phyloP scores from a whole-genome alignment of 2,888 invertebrate species.

The Cerastis rubricosa region DNA sequence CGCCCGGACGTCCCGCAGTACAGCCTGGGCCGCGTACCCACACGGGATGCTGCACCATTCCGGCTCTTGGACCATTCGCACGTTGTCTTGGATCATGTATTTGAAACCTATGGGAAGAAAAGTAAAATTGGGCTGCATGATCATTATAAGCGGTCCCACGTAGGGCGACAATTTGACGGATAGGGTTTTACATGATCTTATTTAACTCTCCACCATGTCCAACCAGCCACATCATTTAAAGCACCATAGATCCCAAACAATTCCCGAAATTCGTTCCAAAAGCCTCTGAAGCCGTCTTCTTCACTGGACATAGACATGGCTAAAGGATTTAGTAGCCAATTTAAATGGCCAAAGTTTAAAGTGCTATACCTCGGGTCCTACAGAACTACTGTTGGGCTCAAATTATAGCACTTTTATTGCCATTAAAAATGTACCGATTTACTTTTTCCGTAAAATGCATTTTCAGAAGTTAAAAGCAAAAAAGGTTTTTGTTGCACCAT shows the following conservation, averaged over 20 bases:
- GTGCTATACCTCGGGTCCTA: background rate
- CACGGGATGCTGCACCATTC: slow-evolving; percentile 92
- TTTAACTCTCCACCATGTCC: no score
- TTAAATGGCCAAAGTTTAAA: background rate
- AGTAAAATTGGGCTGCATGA: no score
- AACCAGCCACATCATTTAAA: background rate
- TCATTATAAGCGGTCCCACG: no score
- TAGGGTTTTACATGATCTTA: no score
- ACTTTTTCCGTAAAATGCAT: background rate
- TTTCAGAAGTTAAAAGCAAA: background rate
- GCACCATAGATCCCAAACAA: background rate
- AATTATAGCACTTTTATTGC: background rate
- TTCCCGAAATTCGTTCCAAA: background rate
- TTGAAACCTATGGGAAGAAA: slow-evolving; percentile 78
- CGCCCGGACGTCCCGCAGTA: slow-evolving; percentile 81
- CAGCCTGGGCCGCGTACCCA: slow-evolving; percentile 93
- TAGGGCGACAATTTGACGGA: no score
- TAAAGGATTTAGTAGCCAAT: background rate
- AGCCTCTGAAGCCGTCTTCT: background rate
- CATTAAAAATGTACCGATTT: background rate
- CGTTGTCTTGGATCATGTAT: slow-evolving; percentile 90
- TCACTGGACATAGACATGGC: background rate
- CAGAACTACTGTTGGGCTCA: background rate
- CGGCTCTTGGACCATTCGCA: slow-evolving; percentile 92
- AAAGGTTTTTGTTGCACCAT: background rate